A percentile compares a stretch with the other conserved stretches of the same genome.
phyloP scores from a whole-genome alignment of 2,113 vertebrate species.

The Neoarius graeffei region DNA sequence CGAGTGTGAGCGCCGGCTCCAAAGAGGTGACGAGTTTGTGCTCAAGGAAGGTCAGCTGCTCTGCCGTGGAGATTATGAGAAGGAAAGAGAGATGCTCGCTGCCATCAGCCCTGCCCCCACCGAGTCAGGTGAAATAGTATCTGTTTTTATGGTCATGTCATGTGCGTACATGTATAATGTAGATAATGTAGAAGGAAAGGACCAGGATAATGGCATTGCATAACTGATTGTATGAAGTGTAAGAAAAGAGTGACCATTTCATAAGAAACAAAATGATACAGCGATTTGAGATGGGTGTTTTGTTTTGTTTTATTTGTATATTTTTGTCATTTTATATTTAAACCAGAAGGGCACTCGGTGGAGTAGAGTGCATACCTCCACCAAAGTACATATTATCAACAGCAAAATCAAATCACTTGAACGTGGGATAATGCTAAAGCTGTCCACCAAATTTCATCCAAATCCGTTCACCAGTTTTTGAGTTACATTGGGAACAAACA shows the following conservation, averaged over 20 bases:
- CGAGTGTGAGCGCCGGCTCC: conserved; percentile 85
- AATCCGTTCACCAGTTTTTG: too few species aligned
- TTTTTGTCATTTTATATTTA: not conserved
- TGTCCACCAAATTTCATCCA: too few species aligned
- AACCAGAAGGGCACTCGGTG: too few species aligned
- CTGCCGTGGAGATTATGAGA: conserved; percentile 87
- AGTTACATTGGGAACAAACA: too few species aligned
- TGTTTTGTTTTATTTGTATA: not conserved
- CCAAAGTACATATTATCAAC: too few species aligned
- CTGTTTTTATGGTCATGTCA: not conserved
- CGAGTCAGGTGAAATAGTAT: conserved; percentile 75
- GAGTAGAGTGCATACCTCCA: too few species aligned
- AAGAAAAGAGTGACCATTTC: not conserved
- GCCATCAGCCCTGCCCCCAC: conserved; percentile 84
- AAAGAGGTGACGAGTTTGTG: conserved; percentile 87
- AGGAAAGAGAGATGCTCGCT: conserved; percentile 87
- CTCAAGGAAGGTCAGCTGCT: conserved; percentile 89
- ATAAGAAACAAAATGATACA: not conserved
- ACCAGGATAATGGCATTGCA: not conserved
- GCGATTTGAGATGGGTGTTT: not conserved
- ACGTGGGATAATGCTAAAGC: too few species aligned
- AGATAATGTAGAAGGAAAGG: not conserved
- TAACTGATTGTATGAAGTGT: not conserved
- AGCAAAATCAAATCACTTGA: too few species aligned
- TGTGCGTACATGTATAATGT: not conserved